Percentiles rank a stretch among this genome's conserved stretches.
Conservation (phyloP, 53 echinoderm and acorn worm genomes). For the Crossaster papposus region DNA sequence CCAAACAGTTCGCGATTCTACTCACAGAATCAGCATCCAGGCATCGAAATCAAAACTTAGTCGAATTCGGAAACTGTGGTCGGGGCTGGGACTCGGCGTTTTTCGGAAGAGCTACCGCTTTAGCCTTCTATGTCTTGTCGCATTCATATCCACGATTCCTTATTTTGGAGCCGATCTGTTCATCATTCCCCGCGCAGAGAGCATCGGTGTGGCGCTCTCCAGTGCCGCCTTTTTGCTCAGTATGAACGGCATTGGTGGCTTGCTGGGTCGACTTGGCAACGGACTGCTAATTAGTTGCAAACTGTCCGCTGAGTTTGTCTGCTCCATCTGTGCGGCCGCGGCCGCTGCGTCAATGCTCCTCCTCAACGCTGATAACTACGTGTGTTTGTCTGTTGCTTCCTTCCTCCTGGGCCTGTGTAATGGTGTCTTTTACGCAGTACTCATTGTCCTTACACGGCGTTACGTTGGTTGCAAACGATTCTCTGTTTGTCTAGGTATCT, state of each 20-base stretch:
- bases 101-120: slow-evolving; percentile 11
- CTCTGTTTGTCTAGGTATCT: not conserved
- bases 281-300: slow-evolving; percentile 28
- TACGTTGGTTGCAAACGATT: slow-evolving; percentile 1
- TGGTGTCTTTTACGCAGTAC: not conserved
- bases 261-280: slow-evolving; percentile 52
- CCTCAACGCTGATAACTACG: not conserved
- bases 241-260: slow-evolving; percentile 58
- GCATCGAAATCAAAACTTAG: not conserved
- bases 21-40: not conserved
- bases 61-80: not conserved
- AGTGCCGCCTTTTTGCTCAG: slow-evolving; percentile 63
- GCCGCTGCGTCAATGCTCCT: not conserved
- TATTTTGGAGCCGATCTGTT: not conserved
- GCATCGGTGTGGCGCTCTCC: slow-evolving; percentile 12
- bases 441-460: not conserved
- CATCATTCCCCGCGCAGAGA: slow-evolving; percentile 1
- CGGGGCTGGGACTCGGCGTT: not conserved
- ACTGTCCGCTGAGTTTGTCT: not conserved
- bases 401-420: not conserved
- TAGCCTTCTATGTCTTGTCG: not conserved
- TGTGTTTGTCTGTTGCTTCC: not conserved
- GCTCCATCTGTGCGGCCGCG: not conserved
- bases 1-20: not conserved
- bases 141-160: not conserved